Conservation (phyloP, 1,140 invertebrate genomes). For the Brachionus manjavacas region DNA sequence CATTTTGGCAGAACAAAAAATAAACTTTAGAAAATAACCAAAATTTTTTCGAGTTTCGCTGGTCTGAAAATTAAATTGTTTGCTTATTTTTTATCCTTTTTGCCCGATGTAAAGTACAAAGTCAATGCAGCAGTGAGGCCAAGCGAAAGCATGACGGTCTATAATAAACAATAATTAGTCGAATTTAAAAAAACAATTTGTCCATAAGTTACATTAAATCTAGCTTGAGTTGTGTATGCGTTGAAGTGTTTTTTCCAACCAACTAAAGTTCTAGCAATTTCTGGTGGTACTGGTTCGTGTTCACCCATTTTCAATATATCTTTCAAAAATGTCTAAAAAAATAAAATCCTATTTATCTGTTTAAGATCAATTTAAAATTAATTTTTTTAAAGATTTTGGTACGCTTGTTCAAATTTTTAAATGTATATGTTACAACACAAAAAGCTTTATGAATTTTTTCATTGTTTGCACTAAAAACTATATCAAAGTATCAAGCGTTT, state of each 20-base stretch:
- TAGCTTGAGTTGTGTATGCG: constrained; percentile 29
- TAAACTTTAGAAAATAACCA: neutral
- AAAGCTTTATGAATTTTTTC: neutral
- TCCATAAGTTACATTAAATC: constrained; percentile 20
- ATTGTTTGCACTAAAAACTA: neutral
- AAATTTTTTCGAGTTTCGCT: neutral
- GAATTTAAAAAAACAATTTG: neutral
- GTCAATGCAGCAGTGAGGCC: constrained; percentile 22
- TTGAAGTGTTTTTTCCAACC: constrained; percentile 42
- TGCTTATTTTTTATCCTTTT: constrained; percentile 37
- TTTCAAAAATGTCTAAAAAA: neutral
- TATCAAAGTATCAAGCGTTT: neutral
- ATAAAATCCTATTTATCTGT: neutral
- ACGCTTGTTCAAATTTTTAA: neutral
- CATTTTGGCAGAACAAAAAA: neutral
- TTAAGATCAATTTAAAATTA: neutral
- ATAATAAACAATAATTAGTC: neutral
- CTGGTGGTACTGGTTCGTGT: constrained; percentile 42
- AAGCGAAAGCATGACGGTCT: constrained; percentile 35
- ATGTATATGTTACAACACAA: neutral
- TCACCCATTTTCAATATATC: constrained; percentile 2
- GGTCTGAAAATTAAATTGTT: neutral
- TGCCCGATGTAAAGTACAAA: constrained; percentile 41
- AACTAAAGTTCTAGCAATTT: constrained; percentile 36
- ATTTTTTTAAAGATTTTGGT: neutral